Evolutionary conservation across 1,140 invertebrate genomes (phyloP), one percentile per base, ranked within the genome.

Genomic region (Odontomachus brunneus): DNA sequence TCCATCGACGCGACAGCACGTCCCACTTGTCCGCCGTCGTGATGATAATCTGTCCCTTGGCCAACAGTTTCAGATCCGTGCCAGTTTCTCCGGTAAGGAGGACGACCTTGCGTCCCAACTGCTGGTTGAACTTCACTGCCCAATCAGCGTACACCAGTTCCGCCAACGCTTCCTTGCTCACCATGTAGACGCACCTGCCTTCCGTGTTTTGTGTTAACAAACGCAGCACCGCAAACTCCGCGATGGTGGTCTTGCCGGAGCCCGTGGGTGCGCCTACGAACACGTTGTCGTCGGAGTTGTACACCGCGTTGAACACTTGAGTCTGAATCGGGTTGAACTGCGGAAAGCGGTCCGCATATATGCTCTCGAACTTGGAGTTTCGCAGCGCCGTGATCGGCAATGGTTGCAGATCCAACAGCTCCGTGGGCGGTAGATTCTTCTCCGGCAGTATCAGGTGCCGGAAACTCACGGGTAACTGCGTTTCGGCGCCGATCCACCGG

Each of bases 291-390:
- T 99, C 99, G 17, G 97, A 98, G 94, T 99, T 99, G 93, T 99
- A 99, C 0, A 99, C 97, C 0, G 99, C 97, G 93, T 99, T 99
- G 92, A 99, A 99, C 4, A 99, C 99, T 95, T 99, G 99, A 0
- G 99, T 99, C 93, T 99, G 99, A 85, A 99, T 99, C 0, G 99
- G 98, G 95, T 99, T 99, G 93, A 99, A 99, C 92, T 99, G 98
- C 15, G 96, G 96, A 90, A 99, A 98, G 84, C 96, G 96, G 7
- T 98, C 96, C 4, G 94, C 94, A 90, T 99, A 99, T 5, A 99
- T 94, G 5, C 95, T 94, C 92, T 99, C 98, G 92, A 97, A 99
- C 60, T 96, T 95, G 0, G 96, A 93, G 93, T 99, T 99, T 84
- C 98, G 90, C 11, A 98, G 90, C 11, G 97, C 97, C 0, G 97